phyloP scores from a whole-genome alignment of 1,140 invertebrate species.

The Trachelipus rathkii region DNA sequence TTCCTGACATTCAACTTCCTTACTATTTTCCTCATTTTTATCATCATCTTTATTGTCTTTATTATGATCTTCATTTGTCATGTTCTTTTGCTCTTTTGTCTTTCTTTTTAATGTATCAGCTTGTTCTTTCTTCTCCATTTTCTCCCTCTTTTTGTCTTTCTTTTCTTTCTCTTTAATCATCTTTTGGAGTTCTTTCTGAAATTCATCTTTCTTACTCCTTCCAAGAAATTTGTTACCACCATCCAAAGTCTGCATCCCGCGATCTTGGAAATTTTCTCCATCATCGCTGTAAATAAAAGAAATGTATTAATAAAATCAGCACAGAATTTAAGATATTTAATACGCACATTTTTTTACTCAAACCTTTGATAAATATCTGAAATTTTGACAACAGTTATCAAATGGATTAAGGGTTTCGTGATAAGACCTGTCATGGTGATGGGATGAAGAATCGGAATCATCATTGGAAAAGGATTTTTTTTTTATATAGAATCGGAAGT shows the following conservation, averaged over 20 bases:
- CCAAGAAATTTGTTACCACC: neutral
- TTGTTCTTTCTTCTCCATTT: neutral
- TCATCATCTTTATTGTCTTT: neutral
- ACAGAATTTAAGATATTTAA: too few species aligned
- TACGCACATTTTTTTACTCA: too few species aligned
- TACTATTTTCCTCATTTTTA: neutral
- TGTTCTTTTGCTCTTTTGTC: neutral
- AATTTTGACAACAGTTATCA: too few species aligned
- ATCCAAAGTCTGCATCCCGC: neutral
- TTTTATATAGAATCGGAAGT: too few species aligned
- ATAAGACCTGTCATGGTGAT: too few species aligned
- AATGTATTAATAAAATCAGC: too few species aligned
- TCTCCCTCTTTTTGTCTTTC: neutral
- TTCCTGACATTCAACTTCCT: neutral
- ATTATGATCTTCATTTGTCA: neutral
- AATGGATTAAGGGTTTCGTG: too few species aligned
- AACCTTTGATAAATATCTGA: too few species aligned
- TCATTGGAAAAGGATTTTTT: too few species aligned
- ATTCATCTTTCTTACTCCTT: neutral
- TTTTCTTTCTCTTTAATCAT: conserved; percentile 1
- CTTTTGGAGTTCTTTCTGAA: neutral
- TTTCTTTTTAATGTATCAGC: neutral
- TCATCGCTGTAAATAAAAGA: too few species aligned
- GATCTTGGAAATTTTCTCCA: neutral
- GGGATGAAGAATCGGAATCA: too few species aligned